Conservation (phyloP, 2,797 vertebrate species). For the Malacoctenus gilli region DNA sequence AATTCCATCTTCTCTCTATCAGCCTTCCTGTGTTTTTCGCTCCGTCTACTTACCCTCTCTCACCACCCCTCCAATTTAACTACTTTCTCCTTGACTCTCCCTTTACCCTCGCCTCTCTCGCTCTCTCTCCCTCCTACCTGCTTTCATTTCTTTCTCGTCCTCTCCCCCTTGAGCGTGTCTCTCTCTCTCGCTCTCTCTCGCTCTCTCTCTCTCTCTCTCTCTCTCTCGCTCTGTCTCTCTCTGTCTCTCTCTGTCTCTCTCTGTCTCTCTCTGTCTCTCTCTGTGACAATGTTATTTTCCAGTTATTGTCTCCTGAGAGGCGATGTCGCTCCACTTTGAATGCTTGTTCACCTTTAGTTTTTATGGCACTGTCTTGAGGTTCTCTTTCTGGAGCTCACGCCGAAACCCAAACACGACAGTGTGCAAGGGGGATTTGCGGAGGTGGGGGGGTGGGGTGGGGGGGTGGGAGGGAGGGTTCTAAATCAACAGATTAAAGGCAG, state of each 20-base stretch:
- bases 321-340: conserved; percentile 33
- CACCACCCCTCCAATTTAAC: conserved; percentile 37
- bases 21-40: conserved; percentile 16
- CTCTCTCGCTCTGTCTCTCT: conserved; percentile 9
- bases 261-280: conserved; percentile 13
- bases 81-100: conserved; percentile 33
- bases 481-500: conserved; percentile 9
- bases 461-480: too few relatives aligned
- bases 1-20: conserved; percentile 17
- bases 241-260: conserved; percentile 5
- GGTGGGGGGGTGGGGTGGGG: too few relatives aligned
- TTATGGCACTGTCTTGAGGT: conserved; percentile 21
- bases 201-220: conserved; percentile 12
- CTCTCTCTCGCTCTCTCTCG: conserved; percentile 5
- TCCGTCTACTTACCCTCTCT: conserved; percentile 27
- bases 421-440: conserved; percentile 7
- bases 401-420: conserved; percentile 5
- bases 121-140: conserved; percentile 6
- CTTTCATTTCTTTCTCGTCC: conserved; percentile 36
- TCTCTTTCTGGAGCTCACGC: background rate
- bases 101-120: conserved; percentile 13
- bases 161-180: too few relatives aligned
- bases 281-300: conserved; percentile 48
- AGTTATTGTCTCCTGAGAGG: conserved; percentile 40
- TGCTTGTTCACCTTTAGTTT: conserved; percentile 42